Evolutionary conservation across 2,888 invertebrate species (phyloP), one percentile per base, ranked within the genome.

Genomic region (Troilus luridus): DNA sequence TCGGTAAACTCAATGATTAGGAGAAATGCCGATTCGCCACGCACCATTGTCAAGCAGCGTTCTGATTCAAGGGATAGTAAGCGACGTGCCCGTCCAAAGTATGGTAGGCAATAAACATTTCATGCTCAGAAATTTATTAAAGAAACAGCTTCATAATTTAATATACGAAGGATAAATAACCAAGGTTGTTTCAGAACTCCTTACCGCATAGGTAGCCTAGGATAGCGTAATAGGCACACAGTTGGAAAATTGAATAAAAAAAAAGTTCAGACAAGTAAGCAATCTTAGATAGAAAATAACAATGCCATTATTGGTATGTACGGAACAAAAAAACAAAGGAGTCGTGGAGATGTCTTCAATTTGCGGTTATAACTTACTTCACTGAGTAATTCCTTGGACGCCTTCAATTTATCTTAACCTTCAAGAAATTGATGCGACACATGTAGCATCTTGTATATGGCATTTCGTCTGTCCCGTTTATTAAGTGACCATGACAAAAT

Each of bases 41-140:
- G 72, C 14, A 8, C 17, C 41, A 6, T 17, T 41, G 72, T 77
- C 27, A 41, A 17, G 27, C 0, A 5, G n/a, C 12, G 62, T 21
- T n/a, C 62, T n/a, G 24, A 62, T 21, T 62, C 27, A 41, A 41
- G 6, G 72, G 24, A 5, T 67, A 12, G 67, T 14, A 8, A 27
- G 72, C 72, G 19, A n/a, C 72, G 27, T 77, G 72, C 27, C 72
- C 17, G 41, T 77, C 72, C 27, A 77, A 77, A 77, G 72, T 77
- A 6, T 24, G 2, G 1, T 7, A 9, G 24, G 11, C 24, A 12
- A 67, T 12, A 67, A 67, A 24, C 24, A 14, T 14, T 0, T 8
- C 7, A 62, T 21, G 21, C 19, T 62, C 21, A 64, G 17, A 8
- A 27, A 41, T 72, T 72, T 41, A 17, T 27, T 41, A 8, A 8